Base-by-base conservation (phyloP, 1,140 invertebrate species). In the Pseudachorutes palmiensis region DNA sequence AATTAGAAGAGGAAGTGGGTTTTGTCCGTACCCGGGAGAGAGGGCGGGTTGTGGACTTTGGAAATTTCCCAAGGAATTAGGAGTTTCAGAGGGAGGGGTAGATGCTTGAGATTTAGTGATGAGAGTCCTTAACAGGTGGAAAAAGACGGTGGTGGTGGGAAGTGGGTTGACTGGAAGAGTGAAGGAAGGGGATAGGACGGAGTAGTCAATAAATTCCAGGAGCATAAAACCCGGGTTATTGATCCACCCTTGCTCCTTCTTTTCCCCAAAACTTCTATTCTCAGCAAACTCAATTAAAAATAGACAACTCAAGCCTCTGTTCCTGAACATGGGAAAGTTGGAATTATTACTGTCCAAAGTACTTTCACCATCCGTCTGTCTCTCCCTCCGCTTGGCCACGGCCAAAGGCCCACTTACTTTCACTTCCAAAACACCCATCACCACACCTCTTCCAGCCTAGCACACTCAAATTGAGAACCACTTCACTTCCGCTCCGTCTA, bases 211-310 rank as follows among this genome's bases (percentile, higher is more conserved):
- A 55, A 55, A 55, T 55, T 55, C 51, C 14, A 55, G 51, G 51
- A 55, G 24, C 51, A 45, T 45, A 45, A 45, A 45, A 45, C 5
- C 24, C 3, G 51, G 12, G 51, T 55, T 55, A 55, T 55, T 55
- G 51, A 55, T 55, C 51, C 51, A 55, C 12, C 24, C 24, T 22
- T 5, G 5, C 24, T 24, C 9, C 51, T 5, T 24, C 51, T 16
- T 22, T 55, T 26, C 24, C 51, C 24, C 24, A 26, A 14, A 14
- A 19, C 24, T 12, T 5, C 12, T 3, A 14, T 55, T 55, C 51
- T 55, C 51, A 14, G 5, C 51, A 9, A 45, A 45, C 51, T 55
- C 51, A 55, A 55, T 55, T 55, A 55, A 26, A 55, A 55, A 55
- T 55, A 55, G 51, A 55, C 24, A 55, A 55, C 9, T 55, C 14